Conservation (phyloP, 1,140 invertebrate species). For the Panonychus citri region DNA sequence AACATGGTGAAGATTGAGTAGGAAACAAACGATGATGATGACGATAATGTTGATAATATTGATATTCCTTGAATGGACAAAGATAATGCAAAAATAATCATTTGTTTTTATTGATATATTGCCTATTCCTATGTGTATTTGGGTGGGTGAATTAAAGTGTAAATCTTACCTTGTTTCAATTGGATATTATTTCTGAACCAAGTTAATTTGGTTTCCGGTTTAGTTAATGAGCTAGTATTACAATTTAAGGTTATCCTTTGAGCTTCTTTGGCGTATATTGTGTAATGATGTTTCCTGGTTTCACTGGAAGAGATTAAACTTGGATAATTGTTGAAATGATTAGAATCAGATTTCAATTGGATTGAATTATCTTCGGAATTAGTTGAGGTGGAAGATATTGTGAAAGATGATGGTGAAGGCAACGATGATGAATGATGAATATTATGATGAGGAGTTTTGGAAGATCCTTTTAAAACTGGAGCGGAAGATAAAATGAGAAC, state of each 20-base stretch:
- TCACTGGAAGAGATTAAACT: not conserved
- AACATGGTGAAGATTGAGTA: too few species aligned
- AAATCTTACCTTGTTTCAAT: slow-evolving; percentile 1
- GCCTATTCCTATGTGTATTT: too few species aligned
- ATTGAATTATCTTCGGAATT: not conserved
- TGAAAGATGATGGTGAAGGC: not conserved
- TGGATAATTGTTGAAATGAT: not conserved
- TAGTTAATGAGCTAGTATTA: slow-evolving; percentile 45
- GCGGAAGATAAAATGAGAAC: too few species aligned
- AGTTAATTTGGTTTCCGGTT: slow-evolving; percentile 61
- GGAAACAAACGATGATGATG: too few species aligned
- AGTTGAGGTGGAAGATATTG: not conserved
- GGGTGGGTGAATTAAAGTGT: too few species aligned
- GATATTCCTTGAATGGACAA: too few species aligned
- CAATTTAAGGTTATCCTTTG: slow-evolving; percentile 55
- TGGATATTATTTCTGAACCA: slow-evolving; percentile 44
- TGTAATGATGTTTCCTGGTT: not conserved
- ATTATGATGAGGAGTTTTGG: not conserved
- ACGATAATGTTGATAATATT: too few species aligned
- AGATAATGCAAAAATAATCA: too few species aligned
- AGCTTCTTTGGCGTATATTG: slow-evolving; percentile 31
- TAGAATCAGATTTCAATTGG: not conserved
- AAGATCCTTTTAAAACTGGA: not conserved
- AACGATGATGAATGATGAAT: not conserved
- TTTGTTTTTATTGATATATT: too few species aligned